Conservation (phyloP, 1,140 invertebrate species). For the Aphidius ervi region DNA sequence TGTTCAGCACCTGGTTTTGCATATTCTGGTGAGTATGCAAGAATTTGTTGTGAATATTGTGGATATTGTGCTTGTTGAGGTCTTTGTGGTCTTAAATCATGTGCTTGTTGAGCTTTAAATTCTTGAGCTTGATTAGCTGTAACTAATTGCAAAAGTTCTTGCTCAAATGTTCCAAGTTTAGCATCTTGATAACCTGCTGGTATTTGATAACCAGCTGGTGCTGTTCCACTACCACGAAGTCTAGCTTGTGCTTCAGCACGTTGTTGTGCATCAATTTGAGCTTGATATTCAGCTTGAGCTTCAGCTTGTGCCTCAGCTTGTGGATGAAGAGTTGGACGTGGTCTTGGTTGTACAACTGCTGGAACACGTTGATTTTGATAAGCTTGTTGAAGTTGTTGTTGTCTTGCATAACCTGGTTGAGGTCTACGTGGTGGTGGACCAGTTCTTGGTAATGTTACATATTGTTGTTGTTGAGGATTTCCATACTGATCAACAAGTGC, state of each 20-base stretch:
- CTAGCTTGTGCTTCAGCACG: slow-evolving; percentile 32
- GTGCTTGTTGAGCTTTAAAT: slow-evolving; percentile 38
- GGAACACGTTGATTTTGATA: slow-evolving; percentile 47
- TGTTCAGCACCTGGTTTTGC: slow-evolving; percentile 30
- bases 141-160: slow-evolving; percentile 43
- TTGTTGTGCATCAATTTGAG: slow-evolving; percentile 34
- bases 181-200: slow-evolving; percentile 31
- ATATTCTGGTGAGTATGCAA: slow-evolving; percentile 32
- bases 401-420: slow-evolving; percentile 40
- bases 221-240: slow-evolving; percentile 31
- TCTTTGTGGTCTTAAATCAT: slow-evolving; percentile 26
- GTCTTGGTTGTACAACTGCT: slow-evolving; percentile 37
- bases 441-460: slow-evolving; percentile 12
- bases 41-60: slow-evolving; percentile 31
- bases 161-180: slow-evolving; percentile 45
- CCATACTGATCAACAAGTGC: slow-evolving; percentile 43
- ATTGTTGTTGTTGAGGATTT: slow-evolving; percentile 33
- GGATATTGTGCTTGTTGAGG: slow-evolving; percentile 29
- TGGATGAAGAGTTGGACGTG: slow-evolving; percentile 38
- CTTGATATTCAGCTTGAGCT: slow-evolving; percentile 35
- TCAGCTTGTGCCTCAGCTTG: slow-evolving; percentile 43
- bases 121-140: slow-evolving; percentile 47
- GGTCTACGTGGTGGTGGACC: slow-evolving; percentile 33
- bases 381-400: slow-evolving; percentile 44
- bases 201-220: slow-evolving; percentile 31